Percentiles rank a stretch among this genome's conserved stretches.
phyloP scores from a whole-genome alignment of 2,113 vertebrate species.

The Peromyscus leucopus region DNA sequence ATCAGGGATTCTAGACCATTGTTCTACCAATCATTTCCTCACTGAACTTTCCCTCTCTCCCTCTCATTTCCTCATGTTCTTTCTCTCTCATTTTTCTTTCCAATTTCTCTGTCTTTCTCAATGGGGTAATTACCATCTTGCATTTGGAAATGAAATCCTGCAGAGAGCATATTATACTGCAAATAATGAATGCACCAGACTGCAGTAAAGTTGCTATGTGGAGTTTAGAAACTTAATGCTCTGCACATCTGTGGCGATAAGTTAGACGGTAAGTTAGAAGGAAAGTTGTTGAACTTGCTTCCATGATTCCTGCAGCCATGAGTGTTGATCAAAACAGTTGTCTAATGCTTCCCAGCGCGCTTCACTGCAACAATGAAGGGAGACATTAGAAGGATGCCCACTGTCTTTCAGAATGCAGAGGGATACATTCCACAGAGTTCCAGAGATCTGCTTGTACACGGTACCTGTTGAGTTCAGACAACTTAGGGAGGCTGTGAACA shows the following conservation, averaged over 20 bases:
- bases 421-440: slow-evolving; percentile 62
- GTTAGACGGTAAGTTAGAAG: slow-evolving; percentile 81
- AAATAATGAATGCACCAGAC: slow-evolving; percentile 50
- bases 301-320: slow-evolving; percentile 62
- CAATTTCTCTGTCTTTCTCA: slow-evolving; percentile 39
- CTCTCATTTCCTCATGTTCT: background rate
- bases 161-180: slow-evolving; percentile 77
- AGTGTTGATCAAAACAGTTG: slow-evolving; percentile 80
- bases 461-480: slow-evolving; percentile 50
- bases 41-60: background rate
- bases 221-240: slow-evolving; percentile 50
- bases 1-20: background rate
- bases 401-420: slow-evolving; percentile 77
- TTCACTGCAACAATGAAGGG: slow-evolving; percentile 77
- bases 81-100: background rate
- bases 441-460: slow-evolving; percentile 70
- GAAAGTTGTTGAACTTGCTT: slow-evolving; percentile 71
- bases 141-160: slow-evolving; percentile 77
- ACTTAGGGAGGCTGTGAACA: slow-evolving; percentile 62
- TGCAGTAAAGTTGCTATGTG: slow-evolving; percentile 36
- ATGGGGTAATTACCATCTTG: slow-evolving; percentile 67
- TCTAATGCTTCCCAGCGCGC: slow-evolving; percentile 69
- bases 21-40: background rate
- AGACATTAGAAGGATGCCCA: slow-evolving; percentile 72
- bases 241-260: slow-evolving; percentile 74